Conservation (phyloP, 2,888 invertebrate species). For the Chironomus riparius region DNA sequence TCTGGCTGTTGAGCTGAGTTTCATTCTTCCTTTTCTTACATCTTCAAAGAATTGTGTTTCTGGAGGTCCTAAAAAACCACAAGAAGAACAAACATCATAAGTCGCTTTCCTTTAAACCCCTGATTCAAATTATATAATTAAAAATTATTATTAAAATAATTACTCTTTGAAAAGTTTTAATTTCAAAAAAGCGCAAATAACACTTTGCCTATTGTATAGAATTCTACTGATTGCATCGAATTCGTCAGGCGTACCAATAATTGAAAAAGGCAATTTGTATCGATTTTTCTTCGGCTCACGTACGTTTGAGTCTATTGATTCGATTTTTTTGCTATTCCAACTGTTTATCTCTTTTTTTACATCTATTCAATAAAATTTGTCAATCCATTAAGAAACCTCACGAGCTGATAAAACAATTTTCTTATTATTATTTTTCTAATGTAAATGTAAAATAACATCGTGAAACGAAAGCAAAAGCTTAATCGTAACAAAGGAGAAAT, state of each 20-base stretch:
- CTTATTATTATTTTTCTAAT: no score
- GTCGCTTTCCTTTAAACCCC: no score
- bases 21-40: constrained; percentile 34
- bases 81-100: neutral
- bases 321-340: neutral
- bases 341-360: no score
- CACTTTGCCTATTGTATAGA: neutral
- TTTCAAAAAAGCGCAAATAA: no score
- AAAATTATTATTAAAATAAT: no score
- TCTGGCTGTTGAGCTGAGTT: constrained; percentile 32
- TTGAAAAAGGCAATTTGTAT: constrained; percentile 4
- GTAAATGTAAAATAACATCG: no score
- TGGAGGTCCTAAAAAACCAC: constrained; percentile 30
- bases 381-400: neutral
- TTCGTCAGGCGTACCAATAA: neutral
- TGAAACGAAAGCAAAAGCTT: neutral
- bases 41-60: constrained; percentile 35
- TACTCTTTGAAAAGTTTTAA: no score
- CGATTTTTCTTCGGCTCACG: neutral
- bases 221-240: neutral
- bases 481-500: neutral
- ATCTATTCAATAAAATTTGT: neutral
- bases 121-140: no score
- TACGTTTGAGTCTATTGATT: neutral
- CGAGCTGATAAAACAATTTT: no score